phyloP scores from a whole-genome alignment of 1,140 invertebrate genomes.

The Cotesia chilonis region DNA sequence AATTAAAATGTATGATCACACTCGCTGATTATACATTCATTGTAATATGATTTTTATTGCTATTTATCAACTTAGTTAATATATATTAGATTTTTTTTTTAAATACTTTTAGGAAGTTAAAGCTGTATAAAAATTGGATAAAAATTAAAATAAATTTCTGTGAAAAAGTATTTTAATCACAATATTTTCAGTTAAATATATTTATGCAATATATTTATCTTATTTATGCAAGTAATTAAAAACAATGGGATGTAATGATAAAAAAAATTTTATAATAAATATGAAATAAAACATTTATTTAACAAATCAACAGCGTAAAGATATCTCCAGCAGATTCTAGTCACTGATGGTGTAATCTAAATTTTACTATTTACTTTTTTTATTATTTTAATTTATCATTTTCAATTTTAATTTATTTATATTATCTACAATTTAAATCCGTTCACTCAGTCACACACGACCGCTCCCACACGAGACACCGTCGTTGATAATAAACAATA shows the following conservation, averaged over 20 bases:
- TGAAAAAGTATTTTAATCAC: no score
- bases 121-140: no score
- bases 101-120: no score
- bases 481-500: slow-evolving; percentile 8
- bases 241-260: background rate
- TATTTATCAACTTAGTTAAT: no score
- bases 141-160: no score
- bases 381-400: no score
- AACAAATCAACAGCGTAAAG: slow-evolving; percentile 47
- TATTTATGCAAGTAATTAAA: background rate
- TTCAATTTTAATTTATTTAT: slow-evolving; percentile 26
- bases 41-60: no score
- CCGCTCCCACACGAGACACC: slow-evolving; percentile 30
- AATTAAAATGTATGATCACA: no score
- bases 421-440: slow-evolving; percentile 38
- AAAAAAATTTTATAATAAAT: slow-evolving; percentile 6
- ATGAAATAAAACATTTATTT: slow-evolving; percentile 48
- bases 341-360: slow-evolving; percentile 29
- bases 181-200: no score
- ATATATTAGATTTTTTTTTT: no score
- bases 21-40: no score
- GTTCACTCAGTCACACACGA: slow-evolving; percentile 20
- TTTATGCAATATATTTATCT: no score
- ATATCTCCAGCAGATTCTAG: slow-evolving; percentile 37
- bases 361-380: slow-evolving; percentile 1